Conservation (phyloP, 2,113 vertebrate species). For the Mustela lutreola region DNA sequence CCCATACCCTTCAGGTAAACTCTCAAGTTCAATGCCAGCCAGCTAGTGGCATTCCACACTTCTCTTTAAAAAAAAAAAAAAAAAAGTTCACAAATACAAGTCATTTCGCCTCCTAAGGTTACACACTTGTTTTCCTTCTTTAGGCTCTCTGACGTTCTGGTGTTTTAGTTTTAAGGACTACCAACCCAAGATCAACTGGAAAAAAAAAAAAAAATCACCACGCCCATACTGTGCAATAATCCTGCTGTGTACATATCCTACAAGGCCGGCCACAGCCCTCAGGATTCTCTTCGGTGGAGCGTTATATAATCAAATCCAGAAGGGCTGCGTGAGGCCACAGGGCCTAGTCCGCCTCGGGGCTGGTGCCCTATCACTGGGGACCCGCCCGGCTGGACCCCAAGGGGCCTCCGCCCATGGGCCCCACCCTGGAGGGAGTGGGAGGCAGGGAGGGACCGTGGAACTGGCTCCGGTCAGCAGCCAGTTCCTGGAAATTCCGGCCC, state of each 20-base stretch:
- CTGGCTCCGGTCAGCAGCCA: conserved; percentile 63
- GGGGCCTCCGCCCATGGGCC: conserved; percentile 78
- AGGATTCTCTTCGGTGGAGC: conserved; percentile 11
- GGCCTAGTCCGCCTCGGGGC: conserved; percentile 4
- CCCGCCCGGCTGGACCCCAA: conserved; percentile 76
- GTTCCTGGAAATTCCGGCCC: conserved; percentile 83
- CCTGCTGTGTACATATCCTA: neutral
- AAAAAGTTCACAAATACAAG: neutral
- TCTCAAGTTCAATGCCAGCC: conserved; percentile 54
- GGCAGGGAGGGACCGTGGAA: conserved; percentile 70
- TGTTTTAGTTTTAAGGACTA: conserved; percentile 33
- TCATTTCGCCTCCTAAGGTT: conserved; percentile 39
- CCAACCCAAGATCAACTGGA: neutral
- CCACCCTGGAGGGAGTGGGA: conserved; percentile 78
- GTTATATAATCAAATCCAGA: conserved; percentile 82
- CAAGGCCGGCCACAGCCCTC: conserved; percentile 12
- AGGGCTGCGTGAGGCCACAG: conserved; percentile 69
- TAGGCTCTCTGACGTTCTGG: neutral
- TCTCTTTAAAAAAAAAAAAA: conserved; percentile 5
- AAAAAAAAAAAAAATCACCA: neutral
- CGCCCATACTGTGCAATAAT: neutral
- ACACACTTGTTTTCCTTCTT: conserved; percentile 32
- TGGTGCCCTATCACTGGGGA: conserved; percentile 63
- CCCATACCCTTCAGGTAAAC: neutral
- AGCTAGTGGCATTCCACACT: neutral